Percentiles rank a stretch among this genome's conserved stretches.
Conservation (phyloP, 2,113 vertebrate species). For the Ahaetulla prasina region DNA sequence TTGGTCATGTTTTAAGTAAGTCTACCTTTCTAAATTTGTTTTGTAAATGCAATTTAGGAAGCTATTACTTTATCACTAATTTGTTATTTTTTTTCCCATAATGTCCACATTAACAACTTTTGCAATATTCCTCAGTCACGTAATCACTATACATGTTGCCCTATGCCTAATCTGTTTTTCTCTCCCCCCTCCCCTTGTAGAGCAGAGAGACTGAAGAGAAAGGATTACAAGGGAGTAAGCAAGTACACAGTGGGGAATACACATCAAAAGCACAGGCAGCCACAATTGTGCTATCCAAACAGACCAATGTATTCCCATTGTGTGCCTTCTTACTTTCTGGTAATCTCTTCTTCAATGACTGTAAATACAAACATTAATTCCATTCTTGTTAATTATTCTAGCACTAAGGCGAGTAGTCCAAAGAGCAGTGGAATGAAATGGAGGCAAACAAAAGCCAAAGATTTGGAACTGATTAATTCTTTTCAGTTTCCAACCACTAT, state of each 20-base stretch:
- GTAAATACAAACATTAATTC: not conserved
- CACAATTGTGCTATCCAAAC: not conserved
- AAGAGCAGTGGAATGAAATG: not conserved
- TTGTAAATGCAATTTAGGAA: not conserved
- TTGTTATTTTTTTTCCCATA: too few species aligned
- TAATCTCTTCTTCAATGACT: not conserved
- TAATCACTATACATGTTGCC: not conserved
- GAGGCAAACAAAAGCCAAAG: not conserved
- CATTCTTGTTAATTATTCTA: not conserved
- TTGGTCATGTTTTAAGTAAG: not conserved
- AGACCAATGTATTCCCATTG: not conserved
- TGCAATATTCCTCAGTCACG: not conserved
- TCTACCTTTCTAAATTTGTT: not conserved
- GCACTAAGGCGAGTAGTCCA: not conserved
- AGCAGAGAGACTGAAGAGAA: not conserved
- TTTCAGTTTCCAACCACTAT: not conserved
- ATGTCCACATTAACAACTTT: not conserved
- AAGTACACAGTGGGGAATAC: not conserved
- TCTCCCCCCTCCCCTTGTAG: not conserved
- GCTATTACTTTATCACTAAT: too few species aligned
- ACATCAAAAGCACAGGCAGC: not conserved
- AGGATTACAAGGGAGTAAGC: not conserved
- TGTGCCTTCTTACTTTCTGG: not conserved
- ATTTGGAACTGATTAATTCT: not conserved
- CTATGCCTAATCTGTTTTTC: not conserved